phyloP scores from a whole-genome alignment of 2,113 vertebrate species.

The Mus spicilegus region DNA sequence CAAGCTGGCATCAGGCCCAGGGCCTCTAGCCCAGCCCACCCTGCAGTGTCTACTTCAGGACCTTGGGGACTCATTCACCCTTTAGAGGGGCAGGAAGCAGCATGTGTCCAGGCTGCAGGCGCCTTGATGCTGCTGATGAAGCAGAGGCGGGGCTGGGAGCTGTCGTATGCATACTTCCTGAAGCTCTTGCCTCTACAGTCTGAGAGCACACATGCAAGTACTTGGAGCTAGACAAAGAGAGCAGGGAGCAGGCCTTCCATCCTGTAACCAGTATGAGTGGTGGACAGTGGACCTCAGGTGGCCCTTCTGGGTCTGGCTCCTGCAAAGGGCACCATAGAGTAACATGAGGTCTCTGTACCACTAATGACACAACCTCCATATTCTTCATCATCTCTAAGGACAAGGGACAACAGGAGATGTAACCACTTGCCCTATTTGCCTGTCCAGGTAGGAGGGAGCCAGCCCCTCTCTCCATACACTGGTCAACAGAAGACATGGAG shows the following conservation, averaged over 20 bases:
- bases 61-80: conserved; percentile 24
- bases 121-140: not conserved
- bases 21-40: not conserved
- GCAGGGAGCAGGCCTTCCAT: not conserved
- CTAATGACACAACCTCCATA: not conserved
- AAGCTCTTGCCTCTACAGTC: not conserved
- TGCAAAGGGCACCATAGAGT: not conserved
- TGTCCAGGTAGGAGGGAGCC: not conserved
- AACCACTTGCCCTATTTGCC: not conserved
- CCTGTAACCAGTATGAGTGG: not conserved
- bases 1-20: not conserved
- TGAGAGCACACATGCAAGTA: not conserved
- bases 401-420: not conserved
- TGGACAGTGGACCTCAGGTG: not conserved
- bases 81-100: not conserved
- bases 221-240: not conserved
- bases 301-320: not conserved
- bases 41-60: not conserved
- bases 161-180: not conserved
- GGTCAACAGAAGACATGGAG: not conserved
- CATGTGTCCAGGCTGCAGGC: not conserved
- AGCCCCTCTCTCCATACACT: not conserved
- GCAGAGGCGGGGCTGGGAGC: not conserved
- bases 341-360: fast-evolving
- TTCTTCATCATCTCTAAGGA: not conserved